Evolutionary conservation across 2,888 invertebrate genomes (phyloP), one percentile per base, ranked within the genome.

Genomic region (Nasonia oneida): DNA sequence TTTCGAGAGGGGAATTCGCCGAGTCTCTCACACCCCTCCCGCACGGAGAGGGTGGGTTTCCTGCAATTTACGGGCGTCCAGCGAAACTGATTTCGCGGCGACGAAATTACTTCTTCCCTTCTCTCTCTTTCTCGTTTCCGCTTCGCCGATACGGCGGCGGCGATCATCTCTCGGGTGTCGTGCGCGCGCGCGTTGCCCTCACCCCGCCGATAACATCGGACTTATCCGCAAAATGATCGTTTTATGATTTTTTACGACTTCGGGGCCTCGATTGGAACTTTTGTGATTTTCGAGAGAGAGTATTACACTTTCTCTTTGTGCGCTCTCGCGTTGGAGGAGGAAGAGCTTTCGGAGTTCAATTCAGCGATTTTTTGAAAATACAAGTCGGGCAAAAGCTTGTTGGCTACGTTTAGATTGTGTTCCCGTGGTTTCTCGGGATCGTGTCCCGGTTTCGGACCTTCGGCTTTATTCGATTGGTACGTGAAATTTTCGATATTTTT

Each of bases 71-170:
- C 89, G 89, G 88, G 88, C 89, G 89, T 89, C 90, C 90, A 89
- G 89, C 88, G 88, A 90, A 90, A 90, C 90, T 91, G 91, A 90
- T 91, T 91, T 90, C 88, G 87, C 87, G 89, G 89, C 88, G 89
- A 88, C 89, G 89, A 89, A 90, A 91, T 90, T 90, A 89, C 89
- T 90, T 90, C 84, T 84, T 47, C 64, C 73, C 70, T 57, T 57
- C 81, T 37, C n/a, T 57, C 61, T 18, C 57, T 37, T 23, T n/a
- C 77, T 37, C 77, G 47, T 74, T 61, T 33, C 33, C 73, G 42
- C 29, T 53, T 83, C 61, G 29, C 1, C 29, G 29, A 1, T 29
- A 29, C 29, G 29, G 29, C 33, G 39, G 77, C 3, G 3, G 75
- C 47, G 42, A 83, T 81, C 86, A 83, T 87, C 86, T 85, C 73